Evolutionary conservation across 2,113 vertebrate species (phyloP), one percentile per base, ranked within the genome.

Genomic region (Panthera tigris): DNA sequence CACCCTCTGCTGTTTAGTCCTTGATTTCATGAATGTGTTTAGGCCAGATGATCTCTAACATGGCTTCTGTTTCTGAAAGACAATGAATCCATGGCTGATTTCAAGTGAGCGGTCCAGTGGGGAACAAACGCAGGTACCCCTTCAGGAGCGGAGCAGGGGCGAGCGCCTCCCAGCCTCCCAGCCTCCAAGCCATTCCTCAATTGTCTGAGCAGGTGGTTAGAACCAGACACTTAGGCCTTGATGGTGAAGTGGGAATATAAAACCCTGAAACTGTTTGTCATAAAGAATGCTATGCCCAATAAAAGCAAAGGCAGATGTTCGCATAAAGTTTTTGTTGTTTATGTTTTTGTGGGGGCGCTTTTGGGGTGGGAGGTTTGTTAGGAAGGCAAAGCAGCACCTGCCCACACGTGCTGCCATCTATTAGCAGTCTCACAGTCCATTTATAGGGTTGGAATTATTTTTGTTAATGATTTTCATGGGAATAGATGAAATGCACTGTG

Each of bases 221-320:
- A 78, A 95, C 36, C 31, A 92, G 87, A 65, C 50, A 79, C 57
- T 33, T 14, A 69, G 83, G 83, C 88, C 57, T 92, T 12, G 21
- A 16, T 48, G 4, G 81, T 80, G 83, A 95, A 96, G 82, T 90
- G 84, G 69, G 84, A 18, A 41, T 36, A 81, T 95, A 97, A 98
- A 97, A 78, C 48, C 69, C 69, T 0, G 3, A 88, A 97, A 85
- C 87, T 83, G 27, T 95, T 93, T 91, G 73, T 97, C 93, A 71
- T 95, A 89, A 91, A 79, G 82, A 90, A 92, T 65, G 25, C 48
- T 33, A 14, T 39, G 68, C 88, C 89, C 89, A 87, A 78, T 95
- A 94, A 97, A 96, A 95, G 93, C 39, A 27, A 93, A 93, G 93
- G 91, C 96, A 98, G 91, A 96, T 95, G 94, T 97, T 97, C 55